phyloP scores from a whole-genome alignment of 92 coral and sea anemone species.

The Diadumene lineata region DNA sequence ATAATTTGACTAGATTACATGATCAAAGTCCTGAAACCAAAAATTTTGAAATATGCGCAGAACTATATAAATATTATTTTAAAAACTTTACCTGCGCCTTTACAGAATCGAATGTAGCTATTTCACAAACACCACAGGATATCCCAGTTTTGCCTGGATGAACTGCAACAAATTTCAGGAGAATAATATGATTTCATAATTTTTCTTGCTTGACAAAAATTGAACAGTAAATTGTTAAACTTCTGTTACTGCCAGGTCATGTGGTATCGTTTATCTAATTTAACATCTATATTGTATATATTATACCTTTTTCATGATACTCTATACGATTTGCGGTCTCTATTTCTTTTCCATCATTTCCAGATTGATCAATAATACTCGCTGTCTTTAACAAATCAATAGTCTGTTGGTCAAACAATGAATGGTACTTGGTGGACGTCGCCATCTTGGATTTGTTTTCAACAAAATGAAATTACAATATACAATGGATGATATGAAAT shows the following conservation, averaged over 20 bases:
- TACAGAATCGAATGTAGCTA: slow-evolving; percentile 58
- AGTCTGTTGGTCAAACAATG: slow-evolving; percentile 43
- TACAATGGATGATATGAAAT: neutral
- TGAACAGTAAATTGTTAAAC: too few species aligned
- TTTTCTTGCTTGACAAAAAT: too few species aligned
- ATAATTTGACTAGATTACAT: too few species aligned
- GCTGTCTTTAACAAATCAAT: slow-evolving; percentile 3
- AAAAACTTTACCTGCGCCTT: slow-evolving; percentile 71
- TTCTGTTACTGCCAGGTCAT: too few species aligned
- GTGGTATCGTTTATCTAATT: too few species aligned
- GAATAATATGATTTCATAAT: neutral
- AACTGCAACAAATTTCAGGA: slow-evolving; percentile 11
- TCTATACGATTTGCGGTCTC: neutral
- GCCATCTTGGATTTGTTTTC: slow-evolving; percentile 28
- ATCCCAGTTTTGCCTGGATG: slow-evolving; percentile 55
- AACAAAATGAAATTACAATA: neutral
- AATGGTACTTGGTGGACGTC: neutral
- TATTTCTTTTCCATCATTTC: slow-evolving; percentile 2
- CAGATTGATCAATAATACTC: slow-evolving; percentile 26
- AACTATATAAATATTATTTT: too few species aligned
- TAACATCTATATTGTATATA: neutral
- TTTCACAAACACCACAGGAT: slow-evolving; percentile 68
- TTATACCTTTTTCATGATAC: neutral
- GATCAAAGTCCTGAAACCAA: too few species aligned
- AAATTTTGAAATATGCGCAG: too few species aligned